phyloP scores from a whole-genome alignment of 1,140 invertebrate genomes.

The Drosophila sturtevanti region DNA sequence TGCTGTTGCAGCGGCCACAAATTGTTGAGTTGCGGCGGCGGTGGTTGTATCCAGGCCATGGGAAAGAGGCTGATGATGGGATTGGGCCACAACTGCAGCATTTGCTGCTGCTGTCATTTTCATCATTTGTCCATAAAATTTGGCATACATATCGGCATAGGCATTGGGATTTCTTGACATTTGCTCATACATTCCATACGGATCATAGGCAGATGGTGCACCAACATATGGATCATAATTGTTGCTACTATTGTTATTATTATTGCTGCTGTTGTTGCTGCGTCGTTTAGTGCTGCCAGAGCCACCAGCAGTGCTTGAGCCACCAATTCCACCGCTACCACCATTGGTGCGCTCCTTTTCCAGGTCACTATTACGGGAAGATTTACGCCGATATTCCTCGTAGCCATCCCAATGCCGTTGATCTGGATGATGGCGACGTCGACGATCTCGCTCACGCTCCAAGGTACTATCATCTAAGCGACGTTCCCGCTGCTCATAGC shows the following conservation, averaged over 20 bases:
- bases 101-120: slow-evolving; percentile 53
- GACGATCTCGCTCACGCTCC: slow-evolving; percentile 28
- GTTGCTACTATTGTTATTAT: slow-evolving; percentile 3
- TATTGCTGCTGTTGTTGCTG: neutral
- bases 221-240: slow-evolving; percentile 83
- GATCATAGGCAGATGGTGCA: slow-evolving; percentile 82
- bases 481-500: slow-evolving; percentile 28
- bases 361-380: slow-evolving; percentile 75
- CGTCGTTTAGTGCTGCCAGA: slow-evolving; percentile 64
- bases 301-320: slow-evolving; percentile 26
- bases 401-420: slow-evolving; percentile 60
- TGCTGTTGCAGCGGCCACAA: slow-evolving; percentile 83
- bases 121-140: slow-evolving; percentile 84
- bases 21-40: slow-evolving; percentile 13
- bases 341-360: slow-evolving; percentile 63
- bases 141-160: slow-evolving; percentile 90
- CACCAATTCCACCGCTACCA: slow-evolving; percentile 16
- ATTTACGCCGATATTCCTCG: slow-evolving; percentile 75
- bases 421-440: slow-evolving; percentile 27
- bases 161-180: slow-evolving; percentile 89
- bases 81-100: slow-evolving; percentile 29
- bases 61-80: neutral
- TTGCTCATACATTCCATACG: slow-evolving; percentile 86
- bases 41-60: slow-evolving; percentile 3
- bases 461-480: slow-evolving; percentile 26